Evolutionary conservation across 2,888 invertebrate species (phyloP).

Genomic region (Notodonta ziczac): DNA sequence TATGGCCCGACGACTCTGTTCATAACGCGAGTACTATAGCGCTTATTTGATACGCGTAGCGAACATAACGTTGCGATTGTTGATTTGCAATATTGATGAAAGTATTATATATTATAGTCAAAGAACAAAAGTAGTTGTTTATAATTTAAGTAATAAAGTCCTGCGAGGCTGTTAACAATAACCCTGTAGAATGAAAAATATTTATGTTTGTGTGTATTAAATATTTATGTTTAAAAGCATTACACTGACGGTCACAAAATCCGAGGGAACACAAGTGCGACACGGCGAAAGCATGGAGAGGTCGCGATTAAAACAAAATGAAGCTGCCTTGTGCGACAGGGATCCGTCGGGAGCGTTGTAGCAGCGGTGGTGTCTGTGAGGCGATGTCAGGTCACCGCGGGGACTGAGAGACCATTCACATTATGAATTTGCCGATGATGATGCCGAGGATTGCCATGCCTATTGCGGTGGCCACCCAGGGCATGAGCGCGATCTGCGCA

Average conservation of each 20-base stretch:
- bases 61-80: too few species aligned
- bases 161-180: too few species aligned
- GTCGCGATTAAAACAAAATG: conserved; percentile 44
- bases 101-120: too few species aligned
- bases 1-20: too few species aligned
- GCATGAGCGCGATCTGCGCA: conserved; percentile 84
- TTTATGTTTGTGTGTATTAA: too few species aligned
- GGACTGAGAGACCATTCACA: conserved; percentile 85
- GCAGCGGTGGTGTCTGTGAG: conserved; percentile 66
- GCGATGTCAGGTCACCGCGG: conserved; percentile 59
- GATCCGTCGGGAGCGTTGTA: conserved; percentile 65
- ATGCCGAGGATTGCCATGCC: conserved; percentile 89
- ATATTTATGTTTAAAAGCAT: conserved; percentile 24
- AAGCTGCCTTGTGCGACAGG: conserved; percentile 61
- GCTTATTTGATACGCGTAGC: too few species aligned
- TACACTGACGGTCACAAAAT: conserved; percentile 15
- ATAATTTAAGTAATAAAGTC: too few species aligned
- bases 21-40: too few species aligned
- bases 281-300: conserved; percentile 29
- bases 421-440: conserved; percentile 91
- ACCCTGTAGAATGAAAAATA: too few species aligned
- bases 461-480: conserved; percentile 87
- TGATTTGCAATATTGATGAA: too few species aligned
- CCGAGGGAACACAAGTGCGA: conserved; percentile 27
- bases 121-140: too few species aligned